These are phyloP conservation scores for Protula sp. DNA, from an alignment of 2,888 invertebrate species.

Conservation along the genomic window DNA sequence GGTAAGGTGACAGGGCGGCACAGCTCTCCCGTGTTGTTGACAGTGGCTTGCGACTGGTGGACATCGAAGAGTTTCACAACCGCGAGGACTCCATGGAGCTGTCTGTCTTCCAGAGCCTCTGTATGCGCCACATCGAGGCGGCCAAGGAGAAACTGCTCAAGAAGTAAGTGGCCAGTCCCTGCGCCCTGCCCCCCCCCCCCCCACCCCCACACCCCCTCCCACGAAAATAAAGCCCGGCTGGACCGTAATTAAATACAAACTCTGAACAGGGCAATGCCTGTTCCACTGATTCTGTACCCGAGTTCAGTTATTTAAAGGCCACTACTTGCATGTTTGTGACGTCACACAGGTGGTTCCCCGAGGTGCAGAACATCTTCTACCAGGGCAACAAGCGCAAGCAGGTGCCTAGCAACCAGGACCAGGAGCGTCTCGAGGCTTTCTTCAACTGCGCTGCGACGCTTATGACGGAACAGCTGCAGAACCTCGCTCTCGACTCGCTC, in stretches of 20 bases:
- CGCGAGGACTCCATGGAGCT: slow-evolving; percentile 65
- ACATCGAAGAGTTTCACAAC: slow-evolving; percentile 51
- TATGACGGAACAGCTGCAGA: slow-evolving; percentile 84
- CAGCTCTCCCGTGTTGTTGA: no score
- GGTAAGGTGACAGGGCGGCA: no score
- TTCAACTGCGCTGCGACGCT: slow-evolving; percentile 79
- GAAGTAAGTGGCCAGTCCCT: slow-evolving; percentile 61
- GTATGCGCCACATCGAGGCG: slow-evolving; percentile 62
- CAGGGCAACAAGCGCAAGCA: slow-evolving; percentile 52
- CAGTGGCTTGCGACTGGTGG: slow-evolving; percentile 50
- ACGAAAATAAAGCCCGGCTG: no score
- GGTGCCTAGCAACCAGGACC: slow-evolving; percentile 57
- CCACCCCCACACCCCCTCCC: no score
- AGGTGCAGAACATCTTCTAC: slow-evolving; percentile 54
- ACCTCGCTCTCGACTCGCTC: slow-evolving; percentile 73
- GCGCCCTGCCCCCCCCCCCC: no score
- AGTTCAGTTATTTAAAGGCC: no score
- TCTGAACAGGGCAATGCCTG: no score
- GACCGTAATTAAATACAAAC: no score
- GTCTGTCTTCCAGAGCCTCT: slow-evolving; percentile 60
- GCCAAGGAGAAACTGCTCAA: slow-evolving; percentile 65
- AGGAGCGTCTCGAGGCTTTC: slow-evolving; percentile 67
- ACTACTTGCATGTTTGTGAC: no score
- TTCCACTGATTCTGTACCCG: no score
- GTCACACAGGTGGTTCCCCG: slow-evolving; percentile 51